Conservation (phyloP, 2,888 invertebrate genomes). For the Himalopsyche kuldschensis region DNA sequence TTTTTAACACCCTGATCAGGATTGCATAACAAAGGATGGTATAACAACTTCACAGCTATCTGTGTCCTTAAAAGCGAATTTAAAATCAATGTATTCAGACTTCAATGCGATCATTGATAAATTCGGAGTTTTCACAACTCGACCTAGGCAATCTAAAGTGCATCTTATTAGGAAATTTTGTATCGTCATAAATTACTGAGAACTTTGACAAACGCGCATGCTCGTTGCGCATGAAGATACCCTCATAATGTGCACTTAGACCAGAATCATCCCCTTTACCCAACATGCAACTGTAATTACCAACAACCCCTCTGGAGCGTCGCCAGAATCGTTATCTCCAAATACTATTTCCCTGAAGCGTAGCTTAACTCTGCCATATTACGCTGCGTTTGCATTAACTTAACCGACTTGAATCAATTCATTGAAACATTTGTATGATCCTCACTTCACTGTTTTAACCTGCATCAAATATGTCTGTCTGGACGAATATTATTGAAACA, state of each 20-base stretch:
- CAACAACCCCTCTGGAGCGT: neutral
- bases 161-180: neutral
- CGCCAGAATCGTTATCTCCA: conserved; percentile 9
- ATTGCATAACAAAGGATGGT: too few species aligned
- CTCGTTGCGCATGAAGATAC: neutral
- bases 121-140: too few species aligned
- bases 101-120: too few species aligned
- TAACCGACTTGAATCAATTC: neutral
- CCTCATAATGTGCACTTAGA: neutral
- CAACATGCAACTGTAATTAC: conserved; percentile 11
- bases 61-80: too few species aligned
- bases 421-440: neutral
- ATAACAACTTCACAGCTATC: too few species aligned
- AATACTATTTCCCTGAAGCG: neutral
- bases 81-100: too few species aligned
- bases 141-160: too few species aligned
- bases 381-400: neutral
- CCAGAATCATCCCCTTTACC: neutral
- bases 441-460: neutral
- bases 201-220: neutral
- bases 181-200: neutral
- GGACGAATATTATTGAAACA: too few species aligned
- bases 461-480: too few species aligned
- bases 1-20: too few species aligned
- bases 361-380: neutral